These are phyloP conservation scores for Drosophila pegasa DNA, from an alignment of 2,888 invertebrate genomes.

Conservation along the genomic window DNA sequence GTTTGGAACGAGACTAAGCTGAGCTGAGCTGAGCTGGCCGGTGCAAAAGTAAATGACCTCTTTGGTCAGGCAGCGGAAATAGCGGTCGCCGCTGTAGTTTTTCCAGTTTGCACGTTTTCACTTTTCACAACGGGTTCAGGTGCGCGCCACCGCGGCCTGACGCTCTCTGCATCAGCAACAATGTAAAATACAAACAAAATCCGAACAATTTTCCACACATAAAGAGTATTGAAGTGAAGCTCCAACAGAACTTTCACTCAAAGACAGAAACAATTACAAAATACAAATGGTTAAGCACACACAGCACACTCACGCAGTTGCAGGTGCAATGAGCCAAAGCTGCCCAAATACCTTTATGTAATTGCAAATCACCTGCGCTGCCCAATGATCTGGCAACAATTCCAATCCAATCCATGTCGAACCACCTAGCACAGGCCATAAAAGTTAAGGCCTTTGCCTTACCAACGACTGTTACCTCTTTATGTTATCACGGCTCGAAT, in stretches of 20 bases:
- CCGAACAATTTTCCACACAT: slow-evolving; percentile 60
- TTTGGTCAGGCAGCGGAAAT: slow-evolving; percentile 61
- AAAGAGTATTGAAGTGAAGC: slow-evolving; percentile 17
- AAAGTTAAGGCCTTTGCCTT: slow-evolving; percentile 1
- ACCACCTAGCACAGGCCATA: slow-evolving; percentile 12
- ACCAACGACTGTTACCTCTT: too few relatives aligned
- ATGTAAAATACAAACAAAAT: slow-evolving; percentile 21
- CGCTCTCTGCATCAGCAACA: background rate
- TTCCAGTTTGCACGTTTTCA: slow-evolving; percentile 76
- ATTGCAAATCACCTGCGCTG: slow-evolving; percentile 48
- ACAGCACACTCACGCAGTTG: slow-evolving; percentile 8
- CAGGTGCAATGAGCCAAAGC: slow-evolving; percentile 70
- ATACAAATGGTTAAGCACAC: slow-evolving; percentile 1
- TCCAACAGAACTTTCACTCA: slow-evolving; percentile 68
- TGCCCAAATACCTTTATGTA: slow-evolving; percentile 62
- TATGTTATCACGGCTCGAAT: too few relatives aligned
- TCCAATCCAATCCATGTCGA: slow-evolving; percentile 23
- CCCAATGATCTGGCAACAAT: slow-evolving; percentile 57
- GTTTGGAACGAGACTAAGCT: slow-evolving; percentile 11
- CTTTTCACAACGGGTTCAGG: slow-evolving; percentile 72
- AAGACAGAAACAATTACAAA: slow-evolving; percentile 14
- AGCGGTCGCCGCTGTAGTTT: slow-evolving; percentile 58
- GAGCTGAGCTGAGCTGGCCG: slow-evolving; percentile 9
- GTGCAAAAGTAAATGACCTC: slow-evolving; percentile 71
- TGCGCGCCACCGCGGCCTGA: background rate